phyloP scores from a whole-genome alignment of 1,140 invertebrate genomes.

The Ceratoteleas bidentatus region DNA sequence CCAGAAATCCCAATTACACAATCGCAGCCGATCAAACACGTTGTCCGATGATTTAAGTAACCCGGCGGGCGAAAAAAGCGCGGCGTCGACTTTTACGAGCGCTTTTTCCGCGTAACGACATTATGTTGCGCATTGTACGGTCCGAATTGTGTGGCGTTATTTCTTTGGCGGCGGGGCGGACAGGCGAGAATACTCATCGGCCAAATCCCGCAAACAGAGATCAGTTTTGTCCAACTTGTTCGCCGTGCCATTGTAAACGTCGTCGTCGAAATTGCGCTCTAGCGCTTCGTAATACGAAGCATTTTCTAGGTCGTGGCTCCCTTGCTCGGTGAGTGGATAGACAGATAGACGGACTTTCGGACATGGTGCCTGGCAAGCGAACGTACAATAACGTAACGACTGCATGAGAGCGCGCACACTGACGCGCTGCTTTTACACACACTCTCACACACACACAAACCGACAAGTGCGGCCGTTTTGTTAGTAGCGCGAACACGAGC shows the following conservation, averaged over 20 bases:
- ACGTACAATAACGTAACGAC: conserved; percentile 48
- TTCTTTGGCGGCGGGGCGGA: conserved; percentile 2
- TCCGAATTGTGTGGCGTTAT: conserved; percentile 24
- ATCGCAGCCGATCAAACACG: too few species aligned
- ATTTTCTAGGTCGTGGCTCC: conserved; percentile 57
- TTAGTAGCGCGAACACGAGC: too few species aligned
- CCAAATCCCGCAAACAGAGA: conserved; percentile 42
- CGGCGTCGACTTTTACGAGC: too few species aligned
- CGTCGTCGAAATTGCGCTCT: conserved; percentile 55
- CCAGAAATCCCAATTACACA: too few species aligned
- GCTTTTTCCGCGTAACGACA: conserved; percentile 22
- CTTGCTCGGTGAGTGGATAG: conserved; percentile 42
- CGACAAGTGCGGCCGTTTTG: too few species aligned
- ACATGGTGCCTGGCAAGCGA: conserved; percentile 41
- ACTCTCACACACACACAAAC: too few species aligned
- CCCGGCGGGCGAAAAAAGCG: too few species aligned
- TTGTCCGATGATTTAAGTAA: too few species aligned
- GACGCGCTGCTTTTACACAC: conserved; percentile 11
- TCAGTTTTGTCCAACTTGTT: conserved; percentile 56
- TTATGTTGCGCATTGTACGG: conserved; percentile 27
- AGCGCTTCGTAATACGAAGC: conserved; percentile 48
- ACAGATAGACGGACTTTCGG: conserved; percentile 48
- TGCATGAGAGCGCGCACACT: conserved; percentile 21
- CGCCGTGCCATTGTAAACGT: conserved; percentile 45
- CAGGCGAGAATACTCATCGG: conserved; percentile 43